Evolutionary conservation across 30 jellyfish, hydroid and myxozoan species (phyloP), one percentile per base, ranked within the genome.

Genomic region (Rhopilema esculentum): DNA sequence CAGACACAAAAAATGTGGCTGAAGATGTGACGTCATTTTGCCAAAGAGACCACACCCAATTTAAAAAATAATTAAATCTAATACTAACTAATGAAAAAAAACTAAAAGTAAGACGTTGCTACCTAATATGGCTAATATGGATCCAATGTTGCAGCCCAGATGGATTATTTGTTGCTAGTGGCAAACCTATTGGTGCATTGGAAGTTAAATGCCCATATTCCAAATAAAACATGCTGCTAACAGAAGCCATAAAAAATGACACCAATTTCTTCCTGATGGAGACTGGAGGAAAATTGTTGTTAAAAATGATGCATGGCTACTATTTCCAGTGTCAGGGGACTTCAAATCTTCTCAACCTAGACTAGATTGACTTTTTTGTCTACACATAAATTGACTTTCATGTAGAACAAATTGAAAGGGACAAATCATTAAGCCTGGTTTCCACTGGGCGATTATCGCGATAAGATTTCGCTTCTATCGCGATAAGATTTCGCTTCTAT

Each of bases 261-360:
- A 40, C 57, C 57, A 40, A 40, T 40, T 40, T 40, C 57, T 40
- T 40, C 57, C 57, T 40, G 57, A 40, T 40, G 6, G 57, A 40
- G 57, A 40, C 57, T 40, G 57, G 57, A 40, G 57, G 57, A 40
- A 40, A 40, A 40, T 40, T 40, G 57, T 40, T 40, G 57, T 40
- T 40, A 40, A 40, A 40, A 40, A 40, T 2, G 57, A 40, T 12
- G 57, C 57, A 40, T 40, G 57, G 57, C 57, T 22, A 49, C 50
- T 88, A 7, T 69, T 65, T 48, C 66, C 96, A 66, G 48, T 88
- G 96, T 65, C 96, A 88, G 66, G 96, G 96, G 51, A 27, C 71
- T 24, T 40, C 12, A 40, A 75, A 76, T 72, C 63, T 84, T 48
- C 33, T 69, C 23, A 50, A 84, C 78, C 51, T 77, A 31, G 67